phyloP scores from a whole-genome alignment of 2,797 vertebrate species.

The Bovichtus diacanthus region DNA sequence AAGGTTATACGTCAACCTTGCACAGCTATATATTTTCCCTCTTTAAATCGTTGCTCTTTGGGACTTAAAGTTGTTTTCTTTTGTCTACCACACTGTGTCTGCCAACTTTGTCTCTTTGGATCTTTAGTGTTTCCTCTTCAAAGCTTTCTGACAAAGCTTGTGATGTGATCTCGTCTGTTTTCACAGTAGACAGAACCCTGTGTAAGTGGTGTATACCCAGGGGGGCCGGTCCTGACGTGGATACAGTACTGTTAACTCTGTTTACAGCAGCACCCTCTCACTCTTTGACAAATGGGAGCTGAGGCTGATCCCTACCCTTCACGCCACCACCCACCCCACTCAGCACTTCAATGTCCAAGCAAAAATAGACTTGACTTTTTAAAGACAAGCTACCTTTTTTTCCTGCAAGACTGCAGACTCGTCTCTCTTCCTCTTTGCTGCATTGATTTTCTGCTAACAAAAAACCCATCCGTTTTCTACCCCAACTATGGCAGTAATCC shows the following conservation, averaged over 20 bases:
- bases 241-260: constrained; percentile 71
- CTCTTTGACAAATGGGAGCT: constrained; percentile 69
- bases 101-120: constrained; percentile 33
- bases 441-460: constrained; percentile 82
- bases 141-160: constrained; percentile 35
- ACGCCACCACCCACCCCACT: constrained; percentile 63
- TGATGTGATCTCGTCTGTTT: constrained; percentile 59
- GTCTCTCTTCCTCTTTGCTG: constrained; percentile 56
- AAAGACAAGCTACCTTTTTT: constrained; percentile 71
- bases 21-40: neutral
- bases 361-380: constrained; percentile 81
- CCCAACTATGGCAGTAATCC: constrained; percentile 62
- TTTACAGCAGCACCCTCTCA: constrained; percentile 70
- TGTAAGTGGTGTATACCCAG: constrained; percentile 59
- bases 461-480: constrained; percentile 61
- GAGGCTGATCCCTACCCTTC: constrained; percentile 74
- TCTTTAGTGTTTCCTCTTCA: constrained; percentile 32
- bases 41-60: neutral
- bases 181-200: constrained; percentile 50
- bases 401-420: constrained; percentile 72
- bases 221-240: constrained; percentile 57
- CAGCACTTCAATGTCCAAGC: constrained; percentile 76
- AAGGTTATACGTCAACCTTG: neutral
- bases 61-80: constrained; percentile 15
- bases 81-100: constrained; percentile 2